Conservation (phyloP, 2,888 invertebrate species). For the Leptinotarsa haldemani region DNA sequence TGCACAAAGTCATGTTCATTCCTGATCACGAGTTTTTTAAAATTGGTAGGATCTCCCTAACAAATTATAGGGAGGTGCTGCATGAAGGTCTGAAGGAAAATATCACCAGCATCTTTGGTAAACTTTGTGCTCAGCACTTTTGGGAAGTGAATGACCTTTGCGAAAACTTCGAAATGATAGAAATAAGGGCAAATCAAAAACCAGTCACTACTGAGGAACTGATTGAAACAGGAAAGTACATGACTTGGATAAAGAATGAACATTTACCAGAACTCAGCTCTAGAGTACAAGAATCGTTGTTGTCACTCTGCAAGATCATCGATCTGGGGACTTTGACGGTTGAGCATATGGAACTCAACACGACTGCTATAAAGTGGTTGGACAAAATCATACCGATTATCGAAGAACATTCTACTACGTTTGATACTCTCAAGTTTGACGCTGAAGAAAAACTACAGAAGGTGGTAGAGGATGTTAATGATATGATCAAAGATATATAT, state of each 20-base stretch:
- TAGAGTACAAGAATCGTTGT: slow-evolving; percentile 75
- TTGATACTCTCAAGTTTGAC: slow-evolving; percentile 83
- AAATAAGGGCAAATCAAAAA: slow-evolving; percentile 74
- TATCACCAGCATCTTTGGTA: slow-evolving; percentile 71
- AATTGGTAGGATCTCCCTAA: slow-evolving; percentile 72
- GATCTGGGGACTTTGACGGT: slow-evolving; percentile 79
- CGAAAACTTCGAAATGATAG: slow-evolving; percentile 77
- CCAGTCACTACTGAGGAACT: slow-evolving; percentile 84
- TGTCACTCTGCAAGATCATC: slow-evolving; percentile 75
- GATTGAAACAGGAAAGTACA: slow-evolving; percentile 76
- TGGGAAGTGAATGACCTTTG: slow-evolving; percentile 76
- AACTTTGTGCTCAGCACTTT: slow-evolving; percentile 74
- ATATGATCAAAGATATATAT: slow-evolving; percentile 77
- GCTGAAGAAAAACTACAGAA: slow-evolving; percentile 83
- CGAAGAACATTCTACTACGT: slow-evolving; percentile 79
- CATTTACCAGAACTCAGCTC: slow-evolving; percentile 76
- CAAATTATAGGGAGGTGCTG: slow-evolving; percentile 72
- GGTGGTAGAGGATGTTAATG: slow-evolving; percentile 77
- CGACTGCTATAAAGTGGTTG: slow-evolving; percentile 84
- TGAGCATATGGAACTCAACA: slow-evolving; percentile 82
- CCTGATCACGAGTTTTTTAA: slow-evolving; percentile 76
- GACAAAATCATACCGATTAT: slow-evolving; percentile 82
- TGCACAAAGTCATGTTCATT: slow-evolving; percentile 71
- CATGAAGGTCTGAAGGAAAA: slow-evolving; percentile 70
- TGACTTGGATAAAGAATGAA: slow-evolving; percentile 79